A percentile compares a stretch with the other conserved stretches of the same genome.
These are phyloP conservation scores for Anabas testudineus DNA, from an alignment of 2,797 vertebrate genomes.

Conservation along the genomic window DNA sequence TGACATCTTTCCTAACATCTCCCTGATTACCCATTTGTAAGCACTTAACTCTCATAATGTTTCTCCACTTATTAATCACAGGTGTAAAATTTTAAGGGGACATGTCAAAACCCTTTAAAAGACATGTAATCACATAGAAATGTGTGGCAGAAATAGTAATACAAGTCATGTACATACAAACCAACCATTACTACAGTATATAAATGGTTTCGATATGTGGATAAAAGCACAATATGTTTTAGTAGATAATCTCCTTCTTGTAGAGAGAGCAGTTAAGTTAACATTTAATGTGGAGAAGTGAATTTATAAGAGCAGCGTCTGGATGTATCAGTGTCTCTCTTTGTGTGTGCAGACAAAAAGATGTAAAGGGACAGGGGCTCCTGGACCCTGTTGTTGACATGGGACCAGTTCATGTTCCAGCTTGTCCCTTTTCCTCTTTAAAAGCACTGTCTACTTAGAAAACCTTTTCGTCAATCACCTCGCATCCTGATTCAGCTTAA, in stretches of 20 bases:
- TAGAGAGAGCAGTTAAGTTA: background rate
- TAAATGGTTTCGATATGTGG: too few species aligned
- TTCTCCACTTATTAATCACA: background rate
- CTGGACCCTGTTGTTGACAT: conserved; percentile 57
- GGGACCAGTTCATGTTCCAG: conserved; percentile 71
- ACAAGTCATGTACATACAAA: background rate
- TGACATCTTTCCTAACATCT: conserved; percentile 4
- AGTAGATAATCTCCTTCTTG: background rate
- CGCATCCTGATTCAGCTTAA: conserved; percentile 81
- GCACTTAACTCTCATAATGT: background rate
- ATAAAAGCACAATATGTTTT: conserved; percentile 6
- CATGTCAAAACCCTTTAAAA: background rate
- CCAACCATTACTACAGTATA: too few species aligned
- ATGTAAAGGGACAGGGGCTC: conserved; percentile 32
- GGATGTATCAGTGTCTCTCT: background rate
- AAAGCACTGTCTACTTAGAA: conserved; percentile 59
- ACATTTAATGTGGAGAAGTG: background rate
- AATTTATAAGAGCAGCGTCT: background rate
- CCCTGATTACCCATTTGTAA: background rate
- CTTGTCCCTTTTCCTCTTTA: conserved; percentile 69
- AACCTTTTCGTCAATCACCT: conserved; percentile 42
- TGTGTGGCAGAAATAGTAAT: background rate
- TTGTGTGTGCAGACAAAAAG: conserved; percentile 12
- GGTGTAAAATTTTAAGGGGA: background rate
- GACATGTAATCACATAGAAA: background rate